Conservation (phyloP, 2,888 invertebrate genomes). For the Pterostichus niger region DNA sequence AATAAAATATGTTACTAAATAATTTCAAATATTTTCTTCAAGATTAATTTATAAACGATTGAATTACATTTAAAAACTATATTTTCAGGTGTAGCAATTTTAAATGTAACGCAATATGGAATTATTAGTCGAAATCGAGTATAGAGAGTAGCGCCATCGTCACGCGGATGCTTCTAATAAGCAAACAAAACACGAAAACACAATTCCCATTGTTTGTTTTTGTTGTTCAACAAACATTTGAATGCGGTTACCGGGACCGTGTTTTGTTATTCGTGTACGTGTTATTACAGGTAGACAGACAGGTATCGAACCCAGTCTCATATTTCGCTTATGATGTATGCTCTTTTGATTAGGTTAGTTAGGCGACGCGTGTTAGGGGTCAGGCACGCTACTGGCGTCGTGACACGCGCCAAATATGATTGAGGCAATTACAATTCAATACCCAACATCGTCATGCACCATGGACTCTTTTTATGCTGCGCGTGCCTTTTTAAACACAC, state of each 20-base stretch:
- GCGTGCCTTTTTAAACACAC: slow-evolving; percentile 52
- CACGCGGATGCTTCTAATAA: slow-evolving; percentile 30
- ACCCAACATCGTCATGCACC: slow-evolving; percentile 21
- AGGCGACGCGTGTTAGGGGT: slow-evolving; percentile 49
- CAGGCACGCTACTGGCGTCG: slow-evolving; percentile 35
- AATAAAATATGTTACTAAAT: too few relatives aligned
- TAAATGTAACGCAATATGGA: neutral
- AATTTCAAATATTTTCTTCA: too few relatives aligned
- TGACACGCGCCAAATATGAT: slow-evolving; percentile 63
- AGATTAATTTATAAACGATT: too few relatives aligned
- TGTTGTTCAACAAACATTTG: slow-evolving; percentile 53
- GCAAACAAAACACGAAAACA: slow-evolving; percentile 54
- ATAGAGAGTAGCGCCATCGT: neutral
- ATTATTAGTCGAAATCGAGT: neutral
- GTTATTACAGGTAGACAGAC: slow-evolving; percentile 58
- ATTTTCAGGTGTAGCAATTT: too few relatives aligned
- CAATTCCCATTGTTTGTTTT: slow-evolving; percentile 57
- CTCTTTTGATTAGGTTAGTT: slow-evolving; percentile 61
- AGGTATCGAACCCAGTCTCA: slow-evolving; percentile 43
- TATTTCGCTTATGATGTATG: slow-evolving; percentile 63
- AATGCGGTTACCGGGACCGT: slow-evolving; percentile 28
- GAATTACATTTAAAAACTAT: too few relatives aligned
- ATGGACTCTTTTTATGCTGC: slow-evolving; percentile 47
- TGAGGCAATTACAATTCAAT: slow-evolving; percentile 65
- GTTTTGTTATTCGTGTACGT: slow-evolving; percentile 44